Base-by-base conservation (phyloP, 2,888 invertebrate species). In the Herminia tarsipennalis region DNA sequence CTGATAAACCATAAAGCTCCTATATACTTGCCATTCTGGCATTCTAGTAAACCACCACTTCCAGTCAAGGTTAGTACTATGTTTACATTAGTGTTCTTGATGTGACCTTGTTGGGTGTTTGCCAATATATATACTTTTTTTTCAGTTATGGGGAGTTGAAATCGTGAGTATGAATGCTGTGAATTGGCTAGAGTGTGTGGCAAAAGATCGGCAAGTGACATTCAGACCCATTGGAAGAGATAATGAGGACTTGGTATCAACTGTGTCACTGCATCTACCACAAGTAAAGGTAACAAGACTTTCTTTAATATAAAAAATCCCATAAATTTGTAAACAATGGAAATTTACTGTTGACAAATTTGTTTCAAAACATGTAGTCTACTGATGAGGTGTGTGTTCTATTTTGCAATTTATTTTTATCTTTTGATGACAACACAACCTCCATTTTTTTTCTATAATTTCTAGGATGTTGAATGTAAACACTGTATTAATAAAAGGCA, bases 101-200 rank as follows among this genome's bases (percentile, higher is more conserved):
- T 53, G 56, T 54, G 49, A 43, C 50, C 43, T 40, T 49, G 28
- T 58, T 55, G 56, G 48, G 20, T 29, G 8, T 33, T 24, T 39
- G 70, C 64, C 66, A 70, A 73, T 37, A 12, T 10, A 10, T 5
- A 0, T 9, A 12, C 3, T 16, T 16, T 1, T 16, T 28, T 76
- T 76, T 50, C 70, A 92, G 92, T 47, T 92, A 33, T 92, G 92
- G 91, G 92, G 92, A 64, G 83, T 92, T 42, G 88, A 92, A 20
- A 72, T 92, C 53, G 87, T 81, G 2, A 89, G 89, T 67, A 83
- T 83, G 0, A 92, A 92, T 83, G 93, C 93, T 40, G 78, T 93
- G 2, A 93, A 88, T 62, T 94, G 94, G 94, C 70, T 94, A 53
- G 93, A 93, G 68, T 90, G 91, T 75, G 86, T 93, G 29, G 92